Conservation (phyloP, 2,113 vertebrate species). For the Sander lucioperca region DNA sequence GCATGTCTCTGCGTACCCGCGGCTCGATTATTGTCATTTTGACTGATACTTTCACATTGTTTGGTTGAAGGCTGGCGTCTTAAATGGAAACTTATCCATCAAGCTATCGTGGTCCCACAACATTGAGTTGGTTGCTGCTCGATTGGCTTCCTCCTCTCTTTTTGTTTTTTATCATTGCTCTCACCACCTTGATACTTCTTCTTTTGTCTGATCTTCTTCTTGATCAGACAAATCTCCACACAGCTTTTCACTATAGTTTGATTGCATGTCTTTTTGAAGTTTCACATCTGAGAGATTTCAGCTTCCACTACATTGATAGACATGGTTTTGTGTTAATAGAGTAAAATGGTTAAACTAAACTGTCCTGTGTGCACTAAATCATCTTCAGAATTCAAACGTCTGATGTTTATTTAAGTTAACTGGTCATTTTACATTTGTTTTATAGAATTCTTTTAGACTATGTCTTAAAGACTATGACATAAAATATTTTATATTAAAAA, state of each 20-base stretch:
- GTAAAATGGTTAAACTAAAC: neutral
- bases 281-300: conserved; percentile 21
- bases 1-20: conserved; percentile 13
- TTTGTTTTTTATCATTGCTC: conserved; percentile 30
- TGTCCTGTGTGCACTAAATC: neutral
- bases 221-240: neutral
- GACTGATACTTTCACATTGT: conserved; percentile 60
- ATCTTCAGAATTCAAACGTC: neutral
- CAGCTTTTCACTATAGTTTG: conserved; percentile 9
- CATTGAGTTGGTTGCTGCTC: conserved; percentile 10
- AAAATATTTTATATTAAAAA: neutral
- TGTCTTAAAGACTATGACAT: neutral
- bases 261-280: conserved; percentile 13
- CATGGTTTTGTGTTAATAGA: conserved; percentile 4
- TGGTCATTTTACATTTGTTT: neutral
- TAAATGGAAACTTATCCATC: conserved; percentile 57
- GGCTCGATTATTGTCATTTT: conserved; percentile 56
- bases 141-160: conserved; percentile 13
- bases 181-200: conserved; percentile 18
- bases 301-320: neutral
- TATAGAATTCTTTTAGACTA: neutral
- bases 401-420: neutral
- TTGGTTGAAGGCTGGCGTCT: conserved; percentile 43
- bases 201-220: no score
- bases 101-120: conserved; percentile 15